These are phyloP conservation scores for Rhogogaster chlorosoma DNA, from an alignment of 2,888 invertebrate genomes.

Conservation along the genomic window DNA sequence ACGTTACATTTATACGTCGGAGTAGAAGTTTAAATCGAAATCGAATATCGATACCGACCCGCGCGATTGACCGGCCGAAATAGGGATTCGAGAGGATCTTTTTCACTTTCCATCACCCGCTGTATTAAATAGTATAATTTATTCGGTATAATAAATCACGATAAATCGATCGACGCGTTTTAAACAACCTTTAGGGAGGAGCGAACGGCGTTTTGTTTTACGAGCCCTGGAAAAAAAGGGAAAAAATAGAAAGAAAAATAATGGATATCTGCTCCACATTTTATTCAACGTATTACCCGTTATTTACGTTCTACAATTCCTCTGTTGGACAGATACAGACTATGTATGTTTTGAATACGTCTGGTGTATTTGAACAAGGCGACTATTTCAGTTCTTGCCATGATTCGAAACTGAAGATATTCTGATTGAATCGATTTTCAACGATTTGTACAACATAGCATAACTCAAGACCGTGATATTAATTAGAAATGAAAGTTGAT, in stretches of 20 bases:
- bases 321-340: not conserved
- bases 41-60: not conserved
- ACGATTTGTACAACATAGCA: not conserved
- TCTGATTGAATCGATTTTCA: not conserved
- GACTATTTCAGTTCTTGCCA: not conserved
- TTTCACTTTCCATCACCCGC: not conserved
- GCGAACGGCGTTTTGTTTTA: not conserved
- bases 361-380: conserved; percentile 4
- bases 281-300: not conserved
- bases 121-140: conserved; percentile 6
- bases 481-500: not conserved
- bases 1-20: not conserved
- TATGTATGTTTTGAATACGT: conserved; percentile 22
- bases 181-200: not conserved
- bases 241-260: not conserved
- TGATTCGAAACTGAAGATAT: not conserved
- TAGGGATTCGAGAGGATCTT: not conserved
- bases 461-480: too few relatives aligned
- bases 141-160: conserved; percentile 21
- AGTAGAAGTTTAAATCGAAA: not conserved
- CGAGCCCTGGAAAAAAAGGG: not conserved
- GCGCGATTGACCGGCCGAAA: not conserved
- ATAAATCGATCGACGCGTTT: conserved; percentile 7
- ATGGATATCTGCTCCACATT: not conserved
- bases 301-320: not conserved